Conservation (phyloP, 2,888 invertebrate species). For the Drosophila colorata region DNA sequence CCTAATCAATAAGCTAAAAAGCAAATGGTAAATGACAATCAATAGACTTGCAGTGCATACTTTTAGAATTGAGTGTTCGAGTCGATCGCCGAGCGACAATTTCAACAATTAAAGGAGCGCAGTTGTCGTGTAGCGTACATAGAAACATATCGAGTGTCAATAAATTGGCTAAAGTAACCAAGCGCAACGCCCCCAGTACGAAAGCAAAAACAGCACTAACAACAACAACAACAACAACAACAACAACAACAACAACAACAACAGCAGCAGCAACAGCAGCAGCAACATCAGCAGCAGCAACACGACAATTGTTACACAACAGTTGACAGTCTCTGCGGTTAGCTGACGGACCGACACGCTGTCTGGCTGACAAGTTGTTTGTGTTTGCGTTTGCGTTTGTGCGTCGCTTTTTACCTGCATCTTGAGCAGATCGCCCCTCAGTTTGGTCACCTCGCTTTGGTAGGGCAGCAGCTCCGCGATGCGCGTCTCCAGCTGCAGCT, state of each 20-base stretch:
- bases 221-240: conserved; percentile 3
- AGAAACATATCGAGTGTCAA: conserved; percentile 71
- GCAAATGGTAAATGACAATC: no score
- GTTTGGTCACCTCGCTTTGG: conserved; percentile 89
- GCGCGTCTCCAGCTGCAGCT: conserved; percentile 88
- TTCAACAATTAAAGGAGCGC: conserved; percentile 50
- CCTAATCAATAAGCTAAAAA: no score
- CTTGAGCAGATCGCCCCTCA: conserved; percentile 89
- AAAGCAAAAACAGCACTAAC: neutral
- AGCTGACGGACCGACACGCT: conserved; percentile 19
- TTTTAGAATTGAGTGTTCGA: conserved; percentile 15
- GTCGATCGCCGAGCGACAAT: conserved; percentile 3
- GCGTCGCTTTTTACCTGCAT: conserved; percentile 88
- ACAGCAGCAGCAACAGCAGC: conserved; percentile 25
- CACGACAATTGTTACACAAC: conserved; percentile 32
- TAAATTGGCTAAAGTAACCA: conserved; percentile 63
- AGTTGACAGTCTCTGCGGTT: conserved; percentile 47
- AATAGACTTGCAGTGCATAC: conserved; percentile 1
- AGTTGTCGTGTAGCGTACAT: conserved; percentile 38
- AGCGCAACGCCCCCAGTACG: conserved; percentile 64
- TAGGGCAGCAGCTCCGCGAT: conserved; percentile 88
- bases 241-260: conserved; percentile 4
- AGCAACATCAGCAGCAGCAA: conserved; percentile 16
- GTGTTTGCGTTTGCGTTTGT: no score
- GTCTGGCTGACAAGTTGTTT: conserved; percentile 15